phyloP scores from a whole-genome alignment of 2,113 vertebrate genomes.

The human (Homo sapiens) region DNA sequence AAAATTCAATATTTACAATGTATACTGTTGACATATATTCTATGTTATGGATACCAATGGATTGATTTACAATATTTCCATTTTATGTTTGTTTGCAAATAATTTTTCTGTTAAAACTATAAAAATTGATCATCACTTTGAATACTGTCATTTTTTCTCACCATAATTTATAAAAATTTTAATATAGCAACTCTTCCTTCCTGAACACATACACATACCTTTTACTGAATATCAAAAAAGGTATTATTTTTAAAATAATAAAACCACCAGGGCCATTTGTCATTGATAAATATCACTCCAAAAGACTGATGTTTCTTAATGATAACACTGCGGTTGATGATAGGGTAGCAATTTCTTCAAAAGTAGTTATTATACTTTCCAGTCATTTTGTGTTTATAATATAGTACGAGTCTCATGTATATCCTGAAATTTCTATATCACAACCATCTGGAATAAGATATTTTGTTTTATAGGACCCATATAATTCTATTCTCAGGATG shows the following conservation, averaged over 20 bases:
- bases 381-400: neutral
- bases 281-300: neutral
- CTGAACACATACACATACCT: neutral
- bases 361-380: neutral
- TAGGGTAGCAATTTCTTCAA: neutral
- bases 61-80: neutral
- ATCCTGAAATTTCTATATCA: neutral
- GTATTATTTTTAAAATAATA: neutral
- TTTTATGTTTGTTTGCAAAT: neutral
- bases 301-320: neutral
- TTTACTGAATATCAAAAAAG: neutral
- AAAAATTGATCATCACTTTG: neutral
- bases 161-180: neutral
- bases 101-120: neutral
- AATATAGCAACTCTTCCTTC: neutral
- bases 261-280: neutral
- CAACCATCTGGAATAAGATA: neutral
- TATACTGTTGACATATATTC: neutral
- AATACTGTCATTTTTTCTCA: neutral
- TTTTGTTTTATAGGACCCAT: neutral
- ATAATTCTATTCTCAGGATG: neutral
- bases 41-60: neutral
- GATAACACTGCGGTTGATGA: neutral
- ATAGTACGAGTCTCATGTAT: neutral
- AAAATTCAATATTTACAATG: neutral